Base-by-base conservation (phyloP, 2,888 invertebrate species). In the Alviniconcha strummeri region DNA sequence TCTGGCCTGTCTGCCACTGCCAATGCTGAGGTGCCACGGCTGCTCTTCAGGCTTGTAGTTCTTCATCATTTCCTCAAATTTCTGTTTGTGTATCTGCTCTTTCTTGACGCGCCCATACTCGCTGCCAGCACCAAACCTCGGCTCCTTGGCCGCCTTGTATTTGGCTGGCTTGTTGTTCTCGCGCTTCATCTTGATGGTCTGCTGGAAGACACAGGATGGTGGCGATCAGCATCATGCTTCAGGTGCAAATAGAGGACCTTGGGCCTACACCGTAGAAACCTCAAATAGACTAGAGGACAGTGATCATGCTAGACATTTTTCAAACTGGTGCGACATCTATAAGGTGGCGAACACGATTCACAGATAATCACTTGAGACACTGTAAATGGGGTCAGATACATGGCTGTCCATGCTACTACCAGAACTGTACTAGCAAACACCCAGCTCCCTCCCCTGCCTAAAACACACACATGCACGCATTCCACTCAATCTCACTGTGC, bases 111-210 rank as follows among this genome's bases (percentile, higher is more conserved):
- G 95, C 0, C 99, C 98, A 94, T 97, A 99, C 93, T 99, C 99
- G 82, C 98, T 98, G 0, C 99, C 99, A 82, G 98, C 98, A 67
- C 99, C 99, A 95, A 96, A 98, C 96, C 98, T 99, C 0, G 99
- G 99, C 85, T 98, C 98, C 64, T 96, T 93, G 11, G 97, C 96
- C 69, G 90, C 88, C 91, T 96, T 97, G 92, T 96, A 98, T 92
- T 98, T 36, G 92, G 98, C 98, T 90, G 96, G 97, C 94, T 97
- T 96, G 92, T 98, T 98, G 93, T 98, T 98, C 93, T 99, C 98
- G 82, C 98, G 95, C 90, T 98, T 98, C 94, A 81, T 87, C 9
- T 60, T 17, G 15, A 64, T 52, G 67, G 55, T 13, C 52, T n/a
- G 55, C 36, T 79, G 67, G 17, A 19, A 54, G 9, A 78, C 85